phyloP scores from a whole-genome alignment of 1,140 invertebrate species.

The Sipha flava region DNA sequence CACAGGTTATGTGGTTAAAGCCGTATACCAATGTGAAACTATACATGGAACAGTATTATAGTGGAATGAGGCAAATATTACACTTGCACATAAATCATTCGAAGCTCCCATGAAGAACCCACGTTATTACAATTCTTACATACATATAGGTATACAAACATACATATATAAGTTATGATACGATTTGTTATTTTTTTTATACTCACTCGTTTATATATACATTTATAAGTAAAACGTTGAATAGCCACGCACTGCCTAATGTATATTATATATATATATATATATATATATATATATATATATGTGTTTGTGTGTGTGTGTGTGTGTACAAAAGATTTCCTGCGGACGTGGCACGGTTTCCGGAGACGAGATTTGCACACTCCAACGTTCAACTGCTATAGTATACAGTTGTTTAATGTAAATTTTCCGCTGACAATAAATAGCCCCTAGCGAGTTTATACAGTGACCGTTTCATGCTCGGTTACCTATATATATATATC shows the following conservation, averaged over 20 bases:
- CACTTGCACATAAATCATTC: slow-evolving; percentile 24
- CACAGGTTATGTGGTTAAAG: slow-evolving; percentile 4
- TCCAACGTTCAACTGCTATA: not conserved
- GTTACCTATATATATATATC: not conserved
- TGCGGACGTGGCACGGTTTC: slow-evolving; percentile 18
- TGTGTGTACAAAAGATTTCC: slow-evolving; percentile 26
- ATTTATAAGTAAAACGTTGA: slow-evolving; percentile 6
- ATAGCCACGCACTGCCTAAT: not conserved
- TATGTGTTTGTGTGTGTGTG: too few species aligned
- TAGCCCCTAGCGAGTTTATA: not conserved
- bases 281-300: too few species aligned
- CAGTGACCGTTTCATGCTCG: not conserved
- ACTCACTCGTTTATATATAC: too few species aligned
- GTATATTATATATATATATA: too few species aligned
- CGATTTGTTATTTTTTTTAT: too few species aligned
- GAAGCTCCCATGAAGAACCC: not conserved
- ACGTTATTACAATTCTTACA: not conserved
- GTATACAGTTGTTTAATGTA: slow-evolving; percentile 25
- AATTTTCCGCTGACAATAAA: slow-evolving; percentile 18
- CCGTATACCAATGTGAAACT: slow-evolving; percentile 24
- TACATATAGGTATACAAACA: not conserved
- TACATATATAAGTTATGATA: not conserved
- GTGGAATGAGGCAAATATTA: not conserved
- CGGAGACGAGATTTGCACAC: slow-evolving; percentile 24
- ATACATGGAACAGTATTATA: too few species aligned